A percentile compares a stretch with the other conserved stretches of the same genome.
Conservation (phyloP, 2,797 vertebrate genomes). For the Clarias fuscus region DNA sequence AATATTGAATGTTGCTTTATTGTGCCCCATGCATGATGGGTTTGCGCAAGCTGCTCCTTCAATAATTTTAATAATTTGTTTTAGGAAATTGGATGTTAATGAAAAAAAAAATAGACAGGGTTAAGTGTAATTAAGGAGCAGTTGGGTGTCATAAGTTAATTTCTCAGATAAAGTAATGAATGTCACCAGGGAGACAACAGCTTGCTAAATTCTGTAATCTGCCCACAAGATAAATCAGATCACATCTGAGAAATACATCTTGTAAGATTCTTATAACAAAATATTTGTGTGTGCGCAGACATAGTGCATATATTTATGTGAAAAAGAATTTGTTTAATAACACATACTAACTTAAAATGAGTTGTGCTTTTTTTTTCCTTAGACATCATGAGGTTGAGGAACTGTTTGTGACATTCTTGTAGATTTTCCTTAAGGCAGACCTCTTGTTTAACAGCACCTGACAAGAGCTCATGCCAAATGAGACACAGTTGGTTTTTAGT, state of each 20-base stretch:
- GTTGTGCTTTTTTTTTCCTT: conserved; percentile 24
- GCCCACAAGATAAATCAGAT: conserved; percentile 20
- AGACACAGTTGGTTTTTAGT: conserved; percentile 40
- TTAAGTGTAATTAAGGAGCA: conserved; percentile 11
- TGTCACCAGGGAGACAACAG: not conserved
- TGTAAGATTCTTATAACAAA: not conserved
- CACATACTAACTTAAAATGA: not conserved
- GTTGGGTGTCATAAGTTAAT: not conserved
- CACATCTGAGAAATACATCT: not conserved
- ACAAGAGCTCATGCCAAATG: conserved; percentile 37
- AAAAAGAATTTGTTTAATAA: not conserved
- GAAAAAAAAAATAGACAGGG: not conserved
- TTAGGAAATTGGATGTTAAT: not conserved
- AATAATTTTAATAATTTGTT: not conserved
- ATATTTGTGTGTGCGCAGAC: not conserved
- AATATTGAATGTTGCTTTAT: not conserved
- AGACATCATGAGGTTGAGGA: not conserved
- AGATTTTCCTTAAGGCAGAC: conserved; percentile 42
- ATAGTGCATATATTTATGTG: not conserved
- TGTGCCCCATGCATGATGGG: not conserved
- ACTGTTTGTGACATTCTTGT: conserved; percentile 33
- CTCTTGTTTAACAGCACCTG: conserved; percentile 31
- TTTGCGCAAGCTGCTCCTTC: not conserved
- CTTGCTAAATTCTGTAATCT: conserved; percentile 18
- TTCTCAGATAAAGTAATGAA: conserved; percentile 19